Base-by-base conservation (phyloP, 1,140 invertebrate genomes). In the Homarus americanus region DNA sequence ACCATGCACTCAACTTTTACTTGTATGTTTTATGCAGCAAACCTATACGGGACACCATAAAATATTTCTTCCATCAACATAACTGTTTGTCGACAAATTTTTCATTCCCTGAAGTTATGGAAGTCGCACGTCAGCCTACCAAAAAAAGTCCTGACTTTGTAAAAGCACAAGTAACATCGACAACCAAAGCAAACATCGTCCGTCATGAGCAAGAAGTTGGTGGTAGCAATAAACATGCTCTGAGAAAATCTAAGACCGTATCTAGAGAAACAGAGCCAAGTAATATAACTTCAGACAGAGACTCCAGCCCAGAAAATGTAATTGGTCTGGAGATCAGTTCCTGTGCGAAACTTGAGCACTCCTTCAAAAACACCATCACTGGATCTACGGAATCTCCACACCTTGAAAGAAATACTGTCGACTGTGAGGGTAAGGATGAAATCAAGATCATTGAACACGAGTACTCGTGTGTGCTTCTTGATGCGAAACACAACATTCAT, bases 1-100 rank as follows among this genome's bases (percentile, higher is more conserved):
- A 93, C 76, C 94, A 93, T 58, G 92, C 93, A 20, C 91, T 93
- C 91, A 94, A 94, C 78, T 94, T 94, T 75, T 94, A 94, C 82
- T 83, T 94, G 24, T 94, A 94, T 53, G 93, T 93, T n/a, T 78
- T 94, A 69, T 93, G 93, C 72, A 93, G 93, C 38, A 92, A 86
- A 49, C 79, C 89, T n/a, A 84, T 92, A 12, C 44, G 92, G 9
- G 76, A 82, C 24, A 58, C 88, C 3, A 28, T 90, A 15, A 76
- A 40, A 38, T 49, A 63, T 24, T 63, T 78, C 36, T 83, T 63
- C 40, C 24, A 9, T 4, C 38, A 32, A 32, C 72, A 24, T 20
- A 28, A 69, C 4, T 28, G 24, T 69, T 2, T 69, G 0, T 9
- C 63, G 0, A 4, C 5, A 24, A 69, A 32, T 24, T 5, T 5